Conservation (phyloP, 2,113 vertebrate species). For the Pseudorectes ferrugineus region DNA sequence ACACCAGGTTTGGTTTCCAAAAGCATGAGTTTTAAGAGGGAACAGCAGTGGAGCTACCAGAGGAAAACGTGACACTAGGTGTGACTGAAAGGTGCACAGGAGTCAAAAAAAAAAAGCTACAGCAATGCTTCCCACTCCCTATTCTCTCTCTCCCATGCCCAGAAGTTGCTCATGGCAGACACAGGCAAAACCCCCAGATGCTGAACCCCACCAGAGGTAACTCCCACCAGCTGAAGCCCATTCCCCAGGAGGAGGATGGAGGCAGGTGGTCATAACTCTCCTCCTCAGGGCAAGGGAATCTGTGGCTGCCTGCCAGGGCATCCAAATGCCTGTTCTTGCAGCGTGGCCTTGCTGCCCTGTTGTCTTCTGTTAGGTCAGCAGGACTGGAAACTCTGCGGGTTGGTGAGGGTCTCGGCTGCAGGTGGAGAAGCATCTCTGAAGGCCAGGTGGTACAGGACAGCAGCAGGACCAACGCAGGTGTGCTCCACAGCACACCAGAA, state of each 20-base stretch:
- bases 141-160: neutral
- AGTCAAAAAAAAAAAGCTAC: neutral
- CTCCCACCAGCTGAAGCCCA: neutral
- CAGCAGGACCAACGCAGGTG: neutral
- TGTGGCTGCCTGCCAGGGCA: neutral
- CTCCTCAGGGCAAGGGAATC: neutral
- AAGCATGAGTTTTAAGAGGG: neutral
- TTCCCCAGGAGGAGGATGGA: neutral
- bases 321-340: neutral
- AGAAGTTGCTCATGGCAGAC: neutral
- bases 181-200: fast-evolving
- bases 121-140: fast-evolving
- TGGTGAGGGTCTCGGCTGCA: neutral
- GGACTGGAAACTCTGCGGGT: neutral
- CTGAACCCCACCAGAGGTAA: neutral
- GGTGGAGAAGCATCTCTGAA: neutral
- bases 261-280: fast-evolving
- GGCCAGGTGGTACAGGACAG: neutral
- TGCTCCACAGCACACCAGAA: neutral
- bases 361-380: neutral
- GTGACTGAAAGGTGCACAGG: neutral
- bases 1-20: neutral
- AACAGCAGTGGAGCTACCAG: neutral
- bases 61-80: neutral
- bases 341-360: fast-evolving